phyloP scores from a whole-genome alignment of 2,888 invertebrate genomes.

The Andricus curvator region DNA sequence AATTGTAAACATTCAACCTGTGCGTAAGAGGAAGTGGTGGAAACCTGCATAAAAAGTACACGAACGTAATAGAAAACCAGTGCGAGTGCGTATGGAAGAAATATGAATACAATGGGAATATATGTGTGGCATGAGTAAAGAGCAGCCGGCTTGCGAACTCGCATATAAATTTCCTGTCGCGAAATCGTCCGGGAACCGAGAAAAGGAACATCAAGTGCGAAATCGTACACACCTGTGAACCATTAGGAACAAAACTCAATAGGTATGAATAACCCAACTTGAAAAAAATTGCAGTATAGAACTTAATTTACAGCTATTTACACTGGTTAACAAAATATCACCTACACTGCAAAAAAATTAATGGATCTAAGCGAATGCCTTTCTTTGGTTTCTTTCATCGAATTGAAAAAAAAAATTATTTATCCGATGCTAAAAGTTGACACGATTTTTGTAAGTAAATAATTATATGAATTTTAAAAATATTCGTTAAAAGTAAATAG shows the following conservation, averaged over 20 bases:
- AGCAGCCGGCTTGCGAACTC: conserved; percentile 17
- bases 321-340: too few relatives aligned
- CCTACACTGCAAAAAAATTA: too few relatives aligned
- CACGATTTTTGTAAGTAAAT: too few relatives aligned
- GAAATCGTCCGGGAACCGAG: conserved; percentile 10
- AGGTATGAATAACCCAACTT: background rate
- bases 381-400: too few relatives aligned
- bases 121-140: conserved; percentile 14
- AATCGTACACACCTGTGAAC: conserved; percentile 6
- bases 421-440: too few relatives aligned
- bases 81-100: conserved; percentile 15
- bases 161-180: conserved; percentile 31
- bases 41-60: conserved; percentile 19
- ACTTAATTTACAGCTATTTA: too few relatives aligned
- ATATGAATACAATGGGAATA: conserved; percentile 38
- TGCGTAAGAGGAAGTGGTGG: conserved; percentile 38
- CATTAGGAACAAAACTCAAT: background rate
- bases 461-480: too few relatives aligned
- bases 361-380: too few relatives aligned
- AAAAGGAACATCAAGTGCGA: conserved; percentile 13
- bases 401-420: too few relatives aligned
- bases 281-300: too few relatives aligned
- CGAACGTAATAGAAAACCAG: conserved; percentile 29
- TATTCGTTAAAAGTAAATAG: too few relatives aligned
- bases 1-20: conserved; percentile 40